Conservation (phyloP, 2,113 vertebrate species). For the Ammodytes dubius region DNA sequence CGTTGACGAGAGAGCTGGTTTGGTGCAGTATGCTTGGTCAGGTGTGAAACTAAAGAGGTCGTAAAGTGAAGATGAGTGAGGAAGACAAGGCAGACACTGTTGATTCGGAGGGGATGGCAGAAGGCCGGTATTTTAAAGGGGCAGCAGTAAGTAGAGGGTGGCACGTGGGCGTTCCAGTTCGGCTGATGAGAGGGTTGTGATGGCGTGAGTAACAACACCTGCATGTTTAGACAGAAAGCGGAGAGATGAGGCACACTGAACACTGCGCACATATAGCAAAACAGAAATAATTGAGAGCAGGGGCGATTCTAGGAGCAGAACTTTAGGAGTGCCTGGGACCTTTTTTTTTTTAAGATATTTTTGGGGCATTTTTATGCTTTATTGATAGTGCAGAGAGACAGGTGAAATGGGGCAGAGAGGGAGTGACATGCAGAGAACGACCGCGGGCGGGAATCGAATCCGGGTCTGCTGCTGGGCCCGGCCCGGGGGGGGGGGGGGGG, state of each 20-base stretch:
- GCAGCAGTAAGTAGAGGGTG: conserved; percentile 8
- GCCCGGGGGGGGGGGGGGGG: too few relatives aligned
- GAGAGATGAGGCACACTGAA: not conserved
- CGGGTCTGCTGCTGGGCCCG: too few relatives aligned
- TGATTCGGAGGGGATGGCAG: conserved; percentile 19
- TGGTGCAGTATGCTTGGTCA: not conserved
- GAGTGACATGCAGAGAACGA: too few relatives aligned
- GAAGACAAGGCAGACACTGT: conserved; percentile 9
- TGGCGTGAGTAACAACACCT: conserved; percentile 34
- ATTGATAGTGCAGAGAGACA: too few relatives aligned
- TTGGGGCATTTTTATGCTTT: too few relatives aligned
- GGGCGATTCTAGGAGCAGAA: too few relatives aligned
- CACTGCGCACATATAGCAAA: too few relatives aligned
- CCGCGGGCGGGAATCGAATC: too few relatives aligned
- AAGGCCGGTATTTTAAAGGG: conserved; percentile 25
- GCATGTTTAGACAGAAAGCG: conserved; percentile 22
- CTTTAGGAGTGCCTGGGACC: too few relatives aligned
- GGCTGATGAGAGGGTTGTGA: conserved; percentile 35
- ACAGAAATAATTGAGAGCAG: not conserved
- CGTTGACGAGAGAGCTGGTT: not conserved
- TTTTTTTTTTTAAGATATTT: too few relatives aligned
- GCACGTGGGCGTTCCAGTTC: not conserved
- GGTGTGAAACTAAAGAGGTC: not conserved
- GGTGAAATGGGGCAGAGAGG: too few relatives aligned
- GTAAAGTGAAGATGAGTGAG: not conserved